These are phyloP conservation scores for Lasioglossum leucozonium DNA, from an alignment of 2,888 invertebrate genomes.

Conservation along the genomic window DNA sequence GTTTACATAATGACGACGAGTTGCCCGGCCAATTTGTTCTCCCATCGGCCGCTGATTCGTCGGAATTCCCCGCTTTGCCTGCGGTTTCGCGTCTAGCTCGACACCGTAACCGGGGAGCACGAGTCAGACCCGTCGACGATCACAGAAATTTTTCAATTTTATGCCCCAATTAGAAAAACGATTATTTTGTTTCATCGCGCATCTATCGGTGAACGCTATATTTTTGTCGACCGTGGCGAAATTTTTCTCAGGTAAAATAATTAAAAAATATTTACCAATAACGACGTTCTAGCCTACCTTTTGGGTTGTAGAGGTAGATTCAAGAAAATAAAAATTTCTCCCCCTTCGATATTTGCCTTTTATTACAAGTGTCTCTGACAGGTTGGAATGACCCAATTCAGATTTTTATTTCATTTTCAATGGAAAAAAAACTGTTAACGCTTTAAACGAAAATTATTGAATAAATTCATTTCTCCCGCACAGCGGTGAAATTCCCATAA, in stretches of 20 bases:
- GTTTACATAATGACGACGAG: constrained; percentile 6
- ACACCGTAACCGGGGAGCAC: not conserved
- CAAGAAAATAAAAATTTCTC: not conserved
- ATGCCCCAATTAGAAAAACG: not conserved
- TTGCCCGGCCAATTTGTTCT: constrained; percentile 22
- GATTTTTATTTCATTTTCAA: not conserved
- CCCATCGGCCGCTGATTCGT: not conserved
- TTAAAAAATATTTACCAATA: too few species aligned
- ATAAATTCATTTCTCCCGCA: not conserved
- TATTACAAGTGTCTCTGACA: not conserved
- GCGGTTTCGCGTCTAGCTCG: not conserved
- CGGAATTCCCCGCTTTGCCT: not conserved
- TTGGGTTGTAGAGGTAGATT: too few species aligned
- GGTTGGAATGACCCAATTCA: not conserved
- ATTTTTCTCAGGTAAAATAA: too few species aligned
- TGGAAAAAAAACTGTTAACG: not conserved
- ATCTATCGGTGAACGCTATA: too few species aligned
- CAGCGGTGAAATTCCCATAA: not conserved
- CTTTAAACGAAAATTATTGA: not conserved
- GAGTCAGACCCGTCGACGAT: too few species aligned
- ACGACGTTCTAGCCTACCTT: too few species aligned
- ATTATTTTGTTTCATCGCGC: too few species aligned
- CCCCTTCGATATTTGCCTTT: not conserved
- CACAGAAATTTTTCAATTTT: not conserved
- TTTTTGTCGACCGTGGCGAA: too few species aligned